Percentiles rank a stretch among this genome's conserved stretches.
phyloP scores from a whole-genome alignment of 2,113 vertebrate species.

The Microtus richardsoni region DNA sequence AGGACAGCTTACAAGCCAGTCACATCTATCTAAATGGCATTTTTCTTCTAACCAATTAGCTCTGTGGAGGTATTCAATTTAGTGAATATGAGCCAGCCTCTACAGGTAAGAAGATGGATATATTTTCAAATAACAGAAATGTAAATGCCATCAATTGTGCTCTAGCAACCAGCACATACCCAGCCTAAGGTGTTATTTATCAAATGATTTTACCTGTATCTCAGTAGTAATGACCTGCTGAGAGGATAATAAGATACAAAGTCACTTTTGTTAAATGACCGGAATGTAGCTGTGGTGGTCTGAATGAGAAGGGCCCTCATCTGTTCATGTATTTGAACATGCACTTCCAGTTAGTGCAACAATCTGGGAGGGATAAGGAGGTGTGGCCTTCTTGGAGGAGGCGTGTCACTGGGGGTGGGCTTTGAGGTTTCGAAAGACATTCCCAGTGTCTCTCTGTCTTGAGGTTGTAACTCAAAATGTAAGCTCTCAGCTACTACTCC shows the following conservation, averaged over 20 bases:
- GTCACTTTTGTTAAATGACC: not conserved
- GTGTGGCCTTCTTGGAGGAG: not conserved
- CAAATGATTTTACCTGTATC: not conserved
- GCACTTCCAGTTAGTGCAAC: not conserved
- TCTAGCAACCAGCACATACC: not conserved
- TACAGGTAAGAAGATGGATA: not conserved
- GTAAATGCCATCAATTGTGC: conserved; percentile 52
- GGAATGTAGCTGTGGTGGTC: not conserved
- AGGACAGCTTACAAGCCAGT: not conserved
- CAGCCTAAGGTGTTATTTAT: conserved; percentile 39
- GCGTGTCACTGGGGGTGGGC: not conserved
- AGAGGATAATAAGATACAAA: not conserved
- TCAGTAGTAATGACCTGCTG: not conserved
- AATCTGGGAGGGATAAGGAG: not conserved
- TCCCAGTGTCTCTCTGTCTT: not conserved
- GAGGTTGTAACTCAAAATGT: not conserved
- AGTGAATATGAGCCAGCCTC: not conserved
- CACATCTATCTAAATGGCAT: conserved; percentile 34
- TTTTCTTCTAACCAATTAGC: not conserved
- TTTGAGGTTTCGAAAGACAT: not conserved
- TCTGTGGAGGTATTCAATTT: conserved; percentile 25
- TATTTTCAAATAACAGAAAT: conserved; percentile 37
- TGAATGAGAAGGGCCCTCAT: not conserved
- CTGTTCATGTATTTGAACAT: not conserved
- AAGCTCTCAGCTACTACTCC: not conserved